phyloP scores from a whole-genome alignment of 2,888 invertebrate genomes.

The Orgyia antiqua region DNA sequence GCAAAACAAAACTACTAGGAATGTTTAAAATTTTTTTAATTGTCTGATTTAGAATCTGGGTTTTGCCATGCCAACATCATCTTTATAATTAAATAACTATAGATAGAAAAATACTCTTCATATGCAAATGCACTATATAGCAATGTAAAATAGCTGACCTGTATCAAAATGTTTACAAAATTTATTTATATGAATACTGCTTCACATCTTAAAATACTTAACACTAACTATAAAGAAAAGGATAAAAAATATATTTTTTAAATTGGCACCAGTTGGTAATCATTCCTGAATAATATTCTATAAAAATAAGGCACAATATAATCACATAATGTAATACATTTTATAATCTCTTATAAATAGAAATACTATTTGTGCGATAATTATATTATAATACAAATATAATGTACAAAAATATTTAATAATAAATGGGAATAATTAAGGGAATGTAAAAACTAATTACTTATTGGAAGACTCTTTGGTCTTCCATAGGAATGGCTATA shows the following conservation, averaged over 20 bases:
- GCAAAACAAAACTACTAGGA: no score
- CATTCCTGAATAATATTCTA: constrained; percentile 26
- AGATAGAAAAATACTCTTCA: no score
- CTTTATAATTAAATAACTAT: no score
- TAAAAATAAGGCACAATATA: constrained; percentile 59
- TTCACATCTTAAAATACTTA: constrained; percentile 8
- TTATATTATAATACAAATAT: constrained; percentile 17
- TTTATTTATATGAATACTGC: constrained; percentile 10
- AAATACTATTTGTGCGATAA: constrained; percentile 32
- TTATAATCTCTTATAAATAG: constrained; percentile 35
- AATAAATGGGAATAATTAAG: constrained; percentile 28
- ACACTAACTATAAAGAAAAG: constrained; percentile 11
- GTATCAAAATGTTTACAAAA: no score
- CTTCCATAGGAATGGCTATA: no score
- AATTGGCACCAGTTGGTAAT: constrained; percentile 67
- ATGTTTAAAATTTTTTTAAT: no score
- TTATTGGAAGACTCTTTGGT: constrained; percentile 16
- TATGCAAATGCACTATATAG: no score
- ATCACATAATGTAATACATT: constrained; percentile 43
- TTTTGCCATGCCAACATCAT: no score
- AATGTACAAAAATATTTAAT: constrained; percentile 21
- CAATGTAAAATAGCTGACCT: no score
- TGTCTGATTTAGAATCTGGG: no score
- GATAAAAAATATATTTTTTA: constrained; percentile 23
- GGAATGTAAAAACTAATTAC: constrained; percentile 46